Evolutionary conservation across 2,888 invertebrate genomes (phyloP), one percentile per base, ranked within the genome.

Genomic region (Tetragonula carbonaria): DNA sequence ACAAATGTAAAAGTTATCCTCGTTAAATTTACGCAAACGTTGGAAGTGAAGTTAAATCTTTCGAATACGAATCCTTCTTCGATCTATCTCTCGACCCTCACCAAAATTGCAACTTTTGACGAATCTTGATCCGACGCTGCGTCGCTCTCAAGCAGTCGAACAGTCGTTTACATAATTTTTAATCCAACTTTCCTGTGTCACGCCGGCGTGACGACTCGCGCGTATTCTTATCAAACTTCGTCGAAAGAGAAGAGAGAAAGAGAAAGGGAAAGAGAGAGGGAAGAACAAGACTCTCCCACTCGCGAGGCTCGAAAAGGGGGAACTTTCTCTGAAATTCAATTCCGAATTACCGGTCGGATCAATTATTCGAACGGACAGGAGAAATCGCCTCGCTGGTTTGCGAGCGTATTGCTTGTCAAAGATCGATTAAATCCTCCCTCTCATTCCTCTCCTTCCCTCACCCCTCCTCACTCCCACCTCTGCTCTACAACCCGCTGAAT

Each of bases 401-500:
- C 65, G 68, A 57, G 63, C 71, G 50, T 80, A 75, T 79, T 65
- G 87, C 79, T 86, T 72, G 77, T 80, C 74, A 78, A 85, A 82
- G 71, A 78, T 78, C 73, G 76, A 87, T 88, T 82, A 80, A 88
- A 84, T 73, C 73, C 55, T 45, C 8, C 65, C 28, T 28, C 28
- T 28, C 28, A 28, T 3, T 21, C 45, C 11, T 8, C 33, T 28
- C 50, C 28, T 18, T 0, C n/a, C 6, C 18, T 18, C 23, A 23
- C 3, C 63, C 18, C 63, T 11, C 18, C 28, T 23, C 23, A 23
- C 63, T 33, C 4, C 4, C 14, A 16, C 16, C 53, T 78, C 73
- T 51, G 14, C 62, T 4, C 16, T 8, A 5, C 57, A 45, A 8
- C 3, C 5, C 63, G 45, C 65, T 80, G 81, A 81, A 86, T 87